phyloP scores from a whole-genome alignment of 2,113 vertebrate species.

The human (Homo sapiens) region DNA sequence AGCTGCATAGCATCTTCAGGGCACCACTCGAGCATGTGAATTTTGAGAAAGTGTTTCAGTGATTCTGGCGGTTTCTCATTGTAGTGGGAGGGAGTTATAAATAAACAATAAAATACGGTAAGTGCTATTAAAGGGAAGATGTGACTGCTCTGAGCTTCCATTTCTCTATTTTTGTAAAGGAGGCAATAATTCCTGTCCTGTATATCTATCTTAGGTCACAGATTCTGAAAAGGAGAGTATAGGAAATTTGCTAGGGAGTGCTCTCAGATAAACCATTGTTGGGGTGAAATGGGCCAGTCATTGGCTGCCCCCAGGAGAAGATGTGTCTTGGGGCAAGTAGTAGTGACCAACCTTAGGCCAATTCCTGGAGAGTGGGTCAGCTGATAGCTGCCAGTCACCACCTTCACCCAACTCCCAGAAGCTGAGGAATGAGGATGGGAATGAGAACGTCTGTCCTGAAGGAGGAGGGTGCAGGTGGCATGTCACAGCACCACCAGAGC shows the following conservation, averaged over 20 bases:
- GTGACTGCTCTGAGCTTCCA: background rate
- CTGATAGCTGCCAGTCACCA: accelerated
- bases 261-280: background rate
- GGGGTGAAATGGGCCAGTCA: background rate
- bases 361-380: background rate
- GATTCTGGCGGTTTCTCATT: background rate
- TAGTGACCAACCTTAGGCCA: background rate
- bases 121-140: background rate
- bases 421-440: background rate
- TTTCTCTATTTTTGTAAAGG: background rate
- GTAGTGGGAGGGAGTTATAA: background rate
- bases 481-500: accelerated
- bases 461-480: too few relatives aligned
- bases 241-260: background rate
- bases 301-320: background rate
- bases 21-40: background rate
- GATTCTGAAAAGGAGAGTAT: background rate
- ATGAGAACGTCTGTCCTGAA: background rate
- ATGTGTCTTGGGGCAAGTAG: background rate
- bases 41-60: background rate
- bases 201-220: background rate
- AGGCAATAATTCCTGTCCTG: background rate
- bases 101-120: background rate
- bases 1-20: background rate
- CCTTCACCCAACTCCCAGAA: background rate